These are phyloP conservation scores for Dreissena rostriformis DNA, from an alignment of 1,140 invertebrate species.

Conservation along the genomic window DNA sequence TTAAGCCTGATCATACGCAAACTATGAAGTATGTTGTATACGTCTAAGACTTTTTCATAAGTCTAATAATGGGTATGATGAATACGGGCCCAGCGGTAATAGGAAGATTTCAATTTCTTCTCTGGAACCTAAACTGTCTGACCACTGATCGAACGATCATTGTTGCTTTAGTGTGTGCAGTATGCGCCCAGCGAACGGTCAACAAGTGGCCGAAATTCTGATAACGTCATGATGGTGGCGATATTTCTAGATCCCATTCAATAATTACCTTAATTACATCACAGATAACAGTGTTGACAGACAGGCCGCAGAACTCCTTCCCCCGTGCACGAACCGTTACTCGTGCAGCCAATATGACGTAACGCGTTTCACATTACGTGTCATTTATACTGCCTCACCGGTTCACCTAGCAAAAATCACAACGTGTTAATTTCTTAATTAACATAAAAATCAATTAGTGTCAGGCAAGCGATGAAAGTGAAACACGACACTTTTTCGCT, in stretches of 20 bases:
- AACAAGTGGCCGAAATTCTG: background rate
- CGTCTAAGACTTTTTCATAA: too few relatives aligned
- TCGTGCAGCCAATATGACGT: background rate
- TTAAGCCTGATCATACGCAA: too few relatives aligned
- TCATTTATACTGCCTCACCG: background rate
- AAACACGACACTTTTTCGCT: background rate
- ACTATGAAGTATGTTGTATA: too few relatives aligned
- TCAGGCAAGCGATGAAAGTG: constrained; percentile 1
- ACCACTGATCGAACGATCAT: background rate
- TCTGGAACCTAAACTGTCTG: background rate
- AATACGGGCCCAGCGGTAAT: background rate
- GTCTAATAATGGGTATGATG: background rate
- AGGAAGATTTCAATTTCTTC: background rate
- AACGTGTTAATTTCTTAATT: constrained; percentile 8
- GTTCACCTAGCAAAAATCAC: background rate
- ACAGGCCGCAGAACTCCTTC: background rate
- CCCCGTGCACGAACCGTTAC: background rate
- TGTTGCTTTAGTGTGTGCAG: background rate
- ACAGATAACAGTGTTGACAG: background rate
- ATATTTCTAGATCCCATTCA: background rate
- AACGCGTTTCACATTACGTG: background rate
- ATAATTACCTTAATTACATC: background rate
- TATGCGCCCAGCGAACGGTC: background rate
- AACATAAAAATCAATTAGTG: constrained; percentile 3
- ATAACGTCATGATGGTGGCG: background rate